Evolutionary conservation across 2,888 invertebrate genomes (phyloP).

Genomic region (Ectropis crepuscularia): DNA sequence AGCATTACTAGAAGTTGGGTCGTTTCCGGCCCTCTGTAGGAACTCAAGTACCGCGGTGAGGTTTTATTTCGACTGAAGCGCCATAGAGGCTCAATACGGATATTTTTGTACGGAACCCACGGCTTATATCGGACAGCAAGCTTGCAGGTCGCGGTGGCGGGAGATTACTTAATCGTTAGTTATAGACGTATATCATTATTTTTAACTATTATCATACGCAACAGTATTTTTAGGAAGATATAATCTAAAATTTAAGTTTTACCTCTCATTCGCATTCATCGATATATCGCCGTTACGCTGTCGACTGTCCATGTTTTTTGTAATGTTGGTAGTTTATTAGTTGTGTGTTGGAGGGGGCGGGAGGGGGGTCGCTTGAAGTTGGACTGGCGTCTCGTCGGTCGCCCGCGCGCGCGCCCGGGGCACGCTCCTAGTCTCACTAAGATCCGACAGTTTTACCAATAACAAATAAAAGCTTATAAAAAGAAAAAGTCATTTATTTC

Average conservation of each 20-base stretch:
- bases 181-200: conserved; percentile 82
- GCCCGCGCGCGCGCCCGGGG: conserved; percentile 11
- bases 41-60: conserved; percentile 6
- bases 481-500: too few species aligned
- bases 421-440: not conserved
- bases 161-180: conserved; percentile 64
- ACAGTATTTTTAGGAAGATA: conserved; percentile 81
- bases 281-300: conserved; percentile 60
- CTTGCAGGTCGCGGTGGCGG: conserved; percentile 48
- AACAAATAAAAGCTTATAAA: too few species aligned
- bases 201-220: conserved; percentile 81
- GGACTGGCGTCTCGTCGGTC: conserved; percentile 14
- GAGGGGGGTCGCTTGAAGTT: conserved; percentile 3
- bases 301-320: conserved; percentile 55
- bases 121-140: conserved; percentile 43
- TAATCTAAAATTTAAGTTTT: conserved; percentile 80
- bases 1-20: conserved; percentile 4
- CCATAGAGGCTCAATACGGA: conserved; percentile 38
- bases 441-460: too few species aligned
- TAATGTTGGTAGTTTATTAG: conserved; percentile 4
- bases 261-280: conserved; percentile 53
- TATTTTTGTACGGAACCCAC: conserved; percentile 47
- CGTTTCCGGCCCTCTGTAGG: conserved; percentile 11
- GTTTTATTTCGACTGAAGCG: conserved; percentile 24
- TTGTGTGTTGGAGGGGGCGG: conserved; percentile 3